Evolutionary conservation across 2,888 invertebrate species (phyloP), one percentile per base, ranked within the genome.

Genomic region (Liopterus haemorrhoidalis): DNA sequence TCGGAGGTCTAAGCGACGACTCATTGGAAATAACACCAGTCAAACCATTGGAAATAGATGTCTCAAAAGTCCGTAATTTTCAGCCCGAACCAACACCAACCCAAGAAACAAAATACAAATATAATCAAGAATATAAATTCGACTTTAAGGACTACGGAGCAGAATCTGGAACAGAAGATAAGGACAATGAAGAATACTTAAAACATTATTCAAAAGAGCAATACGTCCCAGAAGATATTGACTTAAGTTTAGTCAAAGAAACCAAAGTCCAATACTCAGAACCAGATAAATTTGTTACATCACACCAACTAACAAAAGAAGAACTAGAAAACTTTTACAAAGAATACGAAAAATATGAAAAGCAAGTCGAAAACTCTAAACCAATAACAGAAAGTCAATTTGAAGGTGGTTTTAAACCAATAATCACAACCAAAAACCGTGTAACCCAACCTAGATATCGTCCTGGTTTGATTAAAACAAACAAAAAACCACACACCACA

Each of bases 401-500:
- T 11, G 62, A 63, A 51, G 49, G 46, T 5, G 62, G 62, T 5
- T 64, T 64, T 39, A 56, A 57, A 46, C 62, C 62, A 1, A 56
- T 62, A 4, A 59, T 49, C 32, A 45, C 49, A n/a, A 35, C 53
- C 5, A 53, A 49, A 21, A 51, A 48, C 8, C 14, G 37, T 12
- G 47, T 55, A 21, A 53, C 52, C 2, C 57, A 51, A 35, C 51
- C 53, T 11, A n/a, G n/a, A n/a, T 41, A 35, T 6, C 48, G 54
- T 25, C 58, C 60, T 9, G 61, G 60, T 24, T 59, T 60, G 2
- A 69, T 66, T 41, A 59, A 52, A 51, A 51, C 66, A 41, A 57
- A 65, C 52, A 60, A 72, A 56, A 62, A 67, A 41, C 65, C 70
- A 1, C 59, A 61, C 14, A 68, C 67, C 6, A 72, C 72, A 9